Evolutionary conservation across 2,113 vertebrate species (phyloP).

Genomic region (Sander vitreus): DNA sequence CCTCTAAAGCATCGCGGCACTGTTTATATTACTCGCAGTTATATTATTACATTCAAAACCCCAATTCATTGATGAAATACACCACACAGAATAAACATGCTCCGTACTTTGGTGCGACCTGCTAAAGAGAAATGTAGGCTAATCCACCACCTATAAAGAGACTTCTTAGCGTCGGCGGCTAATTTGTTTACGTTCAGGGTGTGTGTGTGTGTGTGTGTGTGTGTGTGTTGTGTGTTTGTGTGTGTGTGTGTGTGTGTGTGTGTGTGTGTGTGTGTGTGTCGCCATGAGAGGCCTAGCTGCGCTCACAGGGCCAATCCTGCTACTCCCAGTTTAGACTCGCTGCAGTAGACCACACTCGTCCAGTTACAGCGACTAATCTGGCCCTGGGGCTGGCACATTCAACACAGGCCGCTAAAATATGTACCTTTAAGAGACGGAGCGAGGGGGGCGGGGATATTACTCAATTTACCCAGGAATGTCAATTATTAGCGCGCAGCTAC

Average conservation of each 20-base stretch:
- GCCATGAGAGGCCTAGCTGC: slow-evolving; percentile 72
- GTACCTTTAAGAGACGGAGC: slow-evolving; percentile 50
- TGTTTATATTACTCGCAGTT: slow-evolving; percentile 23
- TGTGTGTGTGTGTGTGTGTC: slow-evolving; percentile 28
- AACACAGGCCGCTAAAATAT: slow-evolving; percentile 70
- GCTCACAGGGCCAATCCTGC: slow-evolving; percentile 71
- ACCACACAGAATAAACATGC: neutral
- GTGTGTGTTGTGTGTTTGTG: slow-evolving; percentile 29
- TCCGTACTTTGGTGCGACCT: neutral
- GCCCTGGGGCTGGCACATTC: slow-evolving; percentile 72
- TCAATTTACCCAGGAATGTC: slow-evolving; percentile 34
- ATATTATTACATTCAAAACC: neutral
- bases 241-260: slow-evolving; percentile 25
- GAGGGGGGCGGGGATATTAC: slow-evolving; percentile 23
- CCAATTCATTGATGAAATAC: slow-evolving; percentile 2
- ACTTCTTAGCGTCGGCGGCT: slow-evolving; percentile 54
- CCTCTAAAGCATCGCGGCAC: neutral
- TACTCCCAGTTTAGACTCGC: slow-evolving; percentile 78
- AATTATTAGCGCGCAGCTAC: slow-evolving; percentile 44
- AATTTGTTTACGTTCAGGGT: slow-evolving; percentile 74
- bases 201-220: slow-evolving; percentile 28
- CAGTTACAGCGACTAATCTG: slow-evolving; percentile 79
- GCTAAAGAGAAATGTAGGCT: slow-evolving; percentile 27
- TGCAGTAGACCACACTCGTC: slow-evolving; percentile 77
- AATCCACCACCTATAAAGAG: slow-evolving; percentile 46